Evolutionary conservation across 1,140 invertebrate genomes (phyloP).

Genomic region (Oscheius sp.): DNA sequence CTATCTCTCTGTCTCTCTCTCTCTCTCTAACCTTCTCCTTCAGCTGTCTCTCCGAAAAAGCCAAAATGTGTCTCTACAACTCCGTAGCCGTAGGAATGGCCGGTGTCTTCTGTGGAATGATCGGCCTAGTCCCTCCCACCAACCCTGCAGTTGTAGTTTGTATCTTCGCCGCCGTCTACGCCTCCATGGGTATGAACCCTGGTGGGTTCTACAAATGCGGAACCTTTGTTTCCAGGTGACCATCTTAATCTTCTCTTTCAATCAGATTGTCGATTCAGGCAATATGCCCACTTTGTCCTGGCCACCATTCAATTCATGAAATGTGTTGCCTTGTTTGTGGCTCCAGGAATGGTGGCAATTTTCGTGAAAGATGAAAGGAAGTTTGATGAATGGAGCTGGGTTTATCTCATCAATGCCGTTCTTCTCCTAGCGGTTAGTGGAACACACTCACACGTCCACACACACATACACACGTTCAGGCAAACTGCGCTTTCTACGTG

Average conservation of each 20-base stretch:
- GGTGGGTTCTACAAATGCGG: slow-evolving; percentile 54
- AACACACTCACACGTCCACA: background rate
- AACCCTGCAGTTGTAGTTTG: slow-evolving; percentile 30
- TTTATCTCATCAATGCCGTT: slow-evolving; percentile 31
- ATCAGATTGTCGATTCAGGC: slow-evolving; percentile 14
- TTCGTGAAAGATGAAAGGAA: slow-evolving; percentile 27
- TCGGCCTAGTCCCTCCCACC: slow-evolving; percentile 46
- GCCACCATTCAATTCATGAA: slow-evolving; percentile 37
- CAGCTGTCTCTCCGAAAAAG: slow-evolving; percentile 39
- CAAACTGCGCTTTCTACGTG: slow-evolving; percentile 47
- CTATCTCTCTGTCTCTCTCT: too few relatives aligned
- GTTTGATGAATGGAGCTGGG: slow-evolving; percentile 25
- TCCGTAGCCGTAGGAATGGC: slow-evolving; percentile 46
- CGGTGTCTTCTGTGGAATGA: slow-evolving; percentile 40
- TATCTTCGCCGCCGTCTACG: slow-evolving; percentile 44
- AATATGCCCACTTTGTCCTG: slow-evolving; percentile 34
- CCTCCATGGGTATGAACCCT: slow-evolving; percentile 44
- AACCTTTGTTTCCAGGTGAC: slow-evolving; percentile 45
- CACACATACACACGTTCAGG: slow-evolving; percentile 6
- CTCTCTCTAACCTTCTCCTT: slow-evolving; percentile 7
- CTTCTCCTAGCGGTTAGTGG: background rate
- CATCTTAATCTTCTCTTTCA: background rate
- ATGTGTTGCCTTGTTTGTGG: slow-evolving; percentile 28
- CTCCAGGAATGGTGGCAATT: slow-evolving; percentile 19
- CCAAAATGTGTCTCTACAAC: slow-evolving; percentile 53